Percentiles rank a stretch among this genome's conserved stretches.
These are phyloP conservation scores for Liparis tanakae DNA, from an alignment of 2,797 vertebrate genomes.

Conservation along the genomic window DNA sequence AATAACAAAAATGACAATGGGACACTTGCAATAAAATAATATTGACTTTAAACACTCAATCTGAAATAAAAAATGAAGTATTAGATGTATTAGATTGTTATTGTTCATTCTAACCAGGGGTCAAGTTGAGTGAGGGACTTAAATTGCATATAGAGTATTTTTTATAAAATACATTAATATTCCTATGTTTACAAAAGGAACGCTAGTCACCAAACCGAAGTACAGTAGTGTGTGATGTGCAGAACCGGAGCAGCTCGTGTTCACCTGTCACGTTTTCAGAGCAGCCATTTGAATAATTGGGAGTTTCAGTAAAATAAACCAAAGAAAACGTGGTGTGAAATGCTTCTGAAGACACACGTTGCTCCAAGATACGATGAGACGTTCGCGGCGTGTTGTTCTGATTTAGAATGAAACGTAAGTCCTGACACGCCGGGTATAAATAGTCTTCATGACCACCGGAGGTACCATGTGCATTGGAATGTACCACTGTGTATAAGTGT, in stretches of 20 bases:
- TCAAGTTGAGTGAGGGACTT: background rate
- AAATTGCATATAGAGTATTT: background rate
- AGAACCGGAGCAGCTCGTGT: too few species aligned
- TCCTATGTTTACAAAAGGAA: slow-evolving; percentile 2
- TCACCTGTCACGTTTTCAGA: background rate
- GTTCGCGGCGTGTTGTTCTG: background rate
- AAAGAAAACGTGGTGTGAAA: too few species aligned
- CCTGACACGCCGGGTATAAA: background rate
- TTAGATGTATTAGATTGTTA: too few species aligned
- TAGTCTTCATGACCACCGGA: background rate
- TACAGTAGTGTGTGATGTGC: background rate
- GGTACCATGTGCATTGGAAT: slow-evolving; percentile 36
- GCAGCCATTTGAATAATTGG: background rate
- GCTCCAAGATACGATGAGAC: too few species aligned
- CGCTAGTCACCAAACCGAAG: background rate
- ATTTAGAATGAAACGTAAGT: background rate
- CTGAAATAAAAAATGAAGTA: too few species aligned
- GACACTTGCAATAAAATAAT: too few species aligned
- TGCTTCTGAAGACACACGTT: background rate
- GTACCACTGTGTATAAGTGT: slow-evolving; percentile 54
- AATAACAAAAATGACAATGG: too few species aligned
- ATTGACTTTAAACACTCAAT: too few species aligned
- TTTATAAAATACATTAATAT: background rate
- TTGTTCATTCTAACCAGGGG: too few species aligned
- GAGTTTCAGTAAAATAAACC: background rate